Conservation (phyloP, 2,888 invertebrate species). For the Oeneis ivallda region DNA sequence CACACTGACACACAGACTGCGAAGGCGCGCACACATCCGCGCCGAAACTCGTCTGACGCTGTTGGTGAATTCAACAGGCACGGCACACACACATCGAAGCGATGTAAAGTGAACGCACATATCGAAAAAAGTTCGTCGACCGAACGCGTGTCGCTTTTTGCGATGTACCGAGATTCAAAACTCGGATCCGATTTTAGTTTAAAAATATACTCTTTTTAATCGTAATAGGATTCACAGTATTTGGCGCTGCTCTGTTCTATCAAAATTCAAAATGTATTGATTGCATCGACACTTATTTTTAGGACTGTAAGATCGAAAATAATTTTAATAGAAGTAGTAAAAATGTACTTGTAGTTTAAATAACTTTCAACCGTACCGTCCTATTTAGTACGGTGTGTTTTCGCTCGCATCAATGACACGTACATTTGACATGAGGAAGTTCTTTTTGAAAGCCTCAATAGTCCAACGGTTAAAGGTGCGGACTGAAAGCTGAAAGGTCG, state of each 20-base stretch:
- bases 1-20: conserved; percentile 12
- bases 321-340: too few relatives aligned
- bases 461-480: too few relatives aligned
- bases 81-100: conserved; percentile 27
- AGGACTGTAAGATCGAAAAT: conserved; percentile 22
- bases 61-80: conserved; percentile 12
- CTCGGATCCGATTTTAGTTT: conserved; percentile 34
- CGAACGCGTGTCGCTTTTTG: conserved; percentile 53
- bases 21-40: conserved; percentile 11
- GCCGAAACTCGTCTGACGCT: neutral
- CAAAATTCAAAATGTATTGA: neutral
- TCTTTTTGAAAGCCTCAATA: conserved; percentile 30
- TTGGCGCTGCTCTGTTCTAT: neutral
- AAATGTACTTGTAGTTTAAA: neutral
- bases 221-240: conserved; percentile 1
- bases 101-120: conserved; percentile 34
- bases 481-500: too few relatives aligned
- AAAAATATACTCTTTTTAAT: conserved; percentile 12
- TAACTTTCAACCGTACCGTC: neutral
- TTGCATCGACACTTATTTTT: neutral
- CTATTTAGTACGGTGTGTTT: conserved; percentile 23
- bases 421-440: conserved; percentile 40
- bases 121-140: conserved; percentile 53
- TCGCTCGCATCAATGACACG: conserved; percentile 6
- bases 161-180: conserved; percentile 51